Conservation (phyloP, 2,797 vertebrate genomes). For the Acrossocheilus fasciatus region DNA sequence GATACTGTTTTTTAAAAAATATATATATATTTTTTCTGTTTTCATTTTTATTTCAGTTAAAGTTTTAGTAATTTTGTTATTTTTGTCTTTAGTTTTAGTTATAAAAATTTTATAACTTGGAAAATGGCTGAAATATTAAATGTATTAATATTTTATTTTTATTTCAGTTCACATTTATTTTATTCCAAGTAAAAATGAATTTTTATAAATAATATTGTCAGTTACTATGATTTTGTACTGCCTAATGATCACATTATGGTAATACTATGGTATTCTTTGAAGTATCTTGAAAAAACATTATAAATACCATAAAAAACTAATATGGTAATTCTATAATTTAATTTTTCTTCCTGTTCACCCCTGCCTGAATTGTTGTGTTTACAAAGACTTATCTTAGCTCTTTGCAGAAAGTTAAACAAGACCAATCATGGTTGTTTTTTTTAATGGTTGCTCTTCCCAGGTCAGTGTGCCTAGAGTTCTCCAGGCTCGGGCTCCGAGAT, state of each 20-base stretch:
- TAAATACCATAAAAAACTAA: background rate
- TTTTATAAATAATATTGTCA: background rate
- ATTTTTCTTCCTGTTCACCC: background rate
- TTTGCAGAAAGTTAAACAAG: background rate
- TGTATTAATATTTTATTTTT: background rate
- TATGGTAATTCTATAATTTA: background rate
- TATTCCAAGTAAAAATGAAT: background rate
- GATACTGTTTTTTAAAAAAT: background rate
- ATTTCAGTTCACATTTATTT: background rate
- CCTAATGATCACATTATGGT: background rate
- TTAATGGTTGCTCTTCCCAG: constrained; percentile 50
- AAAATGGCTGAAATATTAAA: background rate
- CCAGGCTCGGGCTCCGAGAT: constrained; percentile 46
- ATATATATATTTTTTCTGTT: too few relatives aligned
- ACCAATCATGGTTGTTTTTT: constrained; percentile 10
- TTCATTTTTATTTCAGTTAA: too few relatives aligned
- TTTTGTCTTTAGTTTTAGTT: too few relatives aligned
- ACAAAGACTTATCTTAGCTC: background rate
- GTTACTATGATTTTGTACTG: background rate
- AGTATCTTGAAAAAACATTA: background rate
- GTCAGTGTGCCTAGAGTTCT: constrained; percentile 37
- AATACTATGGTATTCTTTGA: background rate
- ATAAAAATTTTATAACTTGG: too few relatives aligned
- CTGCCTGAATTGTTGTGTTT: background rate
- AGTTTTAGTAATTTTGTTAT: too few relatives aligned